Evolutionary conservation across 2,797 vertebrate species (phyloP).

Genomic region (Percopsis omiscomaycus): DNA sequence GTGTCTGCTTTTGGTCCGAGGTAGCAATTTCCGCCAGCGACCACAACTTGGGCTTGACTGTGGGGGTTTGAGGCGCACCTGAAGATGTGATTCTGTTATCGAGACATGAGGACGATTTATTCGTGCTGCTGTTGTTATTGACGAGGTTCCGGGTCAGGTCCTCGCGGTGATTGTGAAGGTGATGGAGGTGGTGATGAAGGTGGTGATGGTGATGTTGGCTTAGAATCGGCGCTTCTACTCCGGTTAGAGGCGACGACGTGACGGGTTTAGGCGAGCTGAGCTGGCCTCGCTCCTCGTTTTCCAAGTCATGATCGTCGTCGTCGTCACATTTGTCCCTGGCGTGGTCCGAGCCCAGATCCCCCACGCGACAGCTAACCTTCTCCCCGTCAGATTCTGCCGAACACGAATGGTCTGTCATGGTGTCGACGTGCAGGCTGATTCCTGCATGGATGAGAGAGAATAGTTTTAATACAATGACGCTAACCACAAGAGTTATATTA

Average conservation of each 20-base stretch:
- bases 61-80: slow-evolving; percentile 77
- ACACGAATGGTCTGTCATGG: slow-evolving; percentile 94
- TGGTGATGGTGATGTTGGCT: slow-evolving; percentile 72
- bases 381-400: slow-evolving; percentile 94
- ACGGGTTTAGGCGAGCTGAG: slow-evolving; percentile 80
- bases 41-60: slow-evolving; percentile 94
- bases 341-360: slow-evolving; percentile 83
- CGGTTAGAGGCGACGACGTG: slow-evolving; percentile 88
- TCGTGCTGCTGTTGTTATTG: slow-evolving; percentile 45
- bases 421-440: slow-evolving; percentile 95
- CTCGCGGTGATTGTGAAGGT: slow-evolving; percentile 80
- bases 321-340: slow-evolving; percentile 83
- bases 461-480: not conserved
- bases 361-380: slow-evolving; percentile 82
- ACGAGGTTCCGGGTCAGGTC: slow-evolving; percentile 70
- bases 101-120: slow-evolving; percentile 65
- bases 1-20: slow-evolving; percentile 88
- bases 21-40: slow-evolving; percentile 98
- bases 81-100: slow-evolving; percentile 66
- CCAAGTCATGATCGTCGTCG: slow-evolving; percentile 70
- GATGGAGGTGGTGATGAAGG: slow-evolving; percentile 70
- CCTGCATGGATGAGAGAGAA: slow-evolving; percentile 67
- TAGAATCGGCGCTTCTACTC: slow-evolving; percentile 86
- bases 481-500: not conserved
- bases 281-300: slow-evolving; percentile 63